Percentiles rank a stretch among this genome's conserved stretches.
phyloP scores from a whole-genome alignment of 2,888 invertebrate genomes.

The Watsonalla cultraria region DNA sequence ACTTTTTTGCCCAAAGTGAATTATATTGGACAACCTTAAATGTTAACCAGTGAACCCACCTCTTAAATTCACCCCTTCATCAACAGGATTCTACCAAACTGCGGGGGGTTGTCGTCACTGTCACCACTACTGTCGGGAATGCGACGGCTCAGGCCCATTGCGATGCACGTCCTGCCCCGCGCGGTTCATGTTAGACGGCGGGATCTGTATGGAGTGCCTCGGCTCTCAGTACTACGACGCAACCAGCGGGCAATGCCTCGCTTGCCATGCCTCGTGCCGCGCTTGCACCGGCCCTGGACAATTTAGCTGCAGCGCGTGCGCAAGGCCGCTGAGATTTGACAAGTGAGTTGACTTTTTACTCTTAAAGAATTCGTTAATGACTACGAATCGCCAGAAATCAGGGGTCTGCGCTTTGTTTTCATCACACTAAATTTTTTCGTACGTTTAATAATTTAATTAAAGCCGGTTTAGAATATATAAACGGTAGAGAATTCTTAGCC shows the following conservation, averaged over 20 bases:
- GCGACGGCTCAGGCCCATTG: conserved; percentile 87
- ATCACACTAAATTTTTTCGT: too few species aligned
- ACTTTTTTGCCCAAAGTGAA: not conserved
- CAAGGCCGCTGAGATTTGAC: conserved; percentile 82
- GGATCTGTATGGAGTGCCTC: conserved; percentile 86
- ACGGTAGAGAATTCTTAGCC: too few species aligned
- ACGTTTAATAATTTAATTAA: too few species aligned
- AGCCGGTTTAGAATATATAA: too few species aligned
- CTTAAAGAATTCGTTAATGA: too few species aligned
- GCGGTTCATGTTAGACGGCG: conserved; percentile 85
- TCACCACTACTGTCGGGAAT: conserved; percentile 92
- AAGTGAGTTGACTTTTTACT: conserved; percentile 40
- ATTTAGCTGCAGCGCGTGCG: conserved; percentile 83
- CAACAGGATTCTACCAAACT: conserved; percentile 85
- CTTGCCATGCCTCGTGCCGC: conserved; percentile 82
- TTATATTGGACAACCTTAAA: not conserved
- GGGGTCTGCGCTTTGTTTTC: too few species aligned
- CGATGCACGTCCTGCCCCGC: conserved; percentile 86
- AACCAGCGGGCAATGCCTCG: conserved; percentile 82
- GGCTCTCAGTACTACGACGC: conserved; percentile 86
- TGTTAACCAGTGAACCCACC: not conserved
- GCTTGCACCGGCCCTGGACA: conserved; percentile 83
- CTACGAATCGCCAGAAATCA: too few species aligned
- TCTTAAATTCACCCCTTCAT: not conserved
- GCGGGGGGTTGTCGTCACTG: conserved; percentile 91